Percentiles rank a stretch among this genome's conserved stretches.
phyloP scores from a whole-genome alignment of 2,113 vertebrate genomes.

The Strix uralensis region DNA sequence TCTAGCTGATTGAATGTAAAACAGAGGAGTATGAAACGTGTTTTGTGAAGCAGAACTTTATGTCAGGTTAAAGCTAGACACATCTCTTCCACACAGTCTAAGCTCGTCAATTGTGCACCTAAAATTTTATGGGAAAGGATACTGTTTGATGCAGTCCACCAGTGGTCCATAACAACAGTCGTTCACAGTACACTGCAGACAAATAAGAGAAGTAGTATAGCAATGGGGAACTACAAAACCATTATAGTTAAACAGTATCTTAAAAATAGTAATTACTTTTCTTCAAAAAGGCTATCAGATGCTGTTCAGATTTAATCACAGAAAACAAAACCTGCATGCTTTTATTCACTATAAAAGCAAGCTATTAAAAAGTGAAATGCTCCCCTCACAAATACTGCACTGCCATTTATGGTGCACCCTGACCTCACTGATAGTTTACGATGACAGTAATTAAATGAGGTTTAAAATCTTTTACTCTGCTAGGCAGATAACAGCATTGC shows the following conservation, averaged over 20 bases:
- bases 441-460: conserved; percentile 85
- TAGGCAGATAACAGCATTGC: conserved; percentile 69
- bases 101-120: conserved; percentile 90
- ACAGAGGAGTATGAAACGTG: conserved; percentile 74
- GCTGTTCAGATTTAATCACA: conserved; percentile 71
- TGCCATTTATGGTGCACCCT: conserved; percentile 75
- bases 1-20: conserved; percentile 74
- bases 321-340: conserved; percentile 75
- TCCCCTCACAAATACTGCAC: conserved; percentile 73
- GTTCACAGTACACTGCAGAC: conserved; percentile 95
- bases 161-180: conserved; percentile 99
- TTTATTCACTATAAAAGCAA: conserved; percentile 76
- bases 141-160: conserved; percentile 99
- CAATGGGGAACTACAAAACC: conserved; percentile 34
- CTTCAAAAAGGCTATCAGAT: conserved; percentile 63
- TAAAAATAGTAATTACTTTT: conserved; percentile 73
- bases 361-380: conserved; percentile 79
- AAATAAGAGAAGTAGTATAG: conserved; percentile 63
- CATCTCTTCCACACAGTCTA: conserved; percentile 86
- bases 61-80: conserved; percentile 91
- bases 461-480: conserved; percentile 78
- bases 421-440: conserved; percentile 79
- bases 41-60: conserved; percentile 91
- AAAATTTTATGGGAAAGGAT: conserved; percentile 98
- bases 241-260: conserved; percentile 61